Conservation (phyloP, 2,113 vertebrate species). For the Edolisoma coerulescens region DNA sequence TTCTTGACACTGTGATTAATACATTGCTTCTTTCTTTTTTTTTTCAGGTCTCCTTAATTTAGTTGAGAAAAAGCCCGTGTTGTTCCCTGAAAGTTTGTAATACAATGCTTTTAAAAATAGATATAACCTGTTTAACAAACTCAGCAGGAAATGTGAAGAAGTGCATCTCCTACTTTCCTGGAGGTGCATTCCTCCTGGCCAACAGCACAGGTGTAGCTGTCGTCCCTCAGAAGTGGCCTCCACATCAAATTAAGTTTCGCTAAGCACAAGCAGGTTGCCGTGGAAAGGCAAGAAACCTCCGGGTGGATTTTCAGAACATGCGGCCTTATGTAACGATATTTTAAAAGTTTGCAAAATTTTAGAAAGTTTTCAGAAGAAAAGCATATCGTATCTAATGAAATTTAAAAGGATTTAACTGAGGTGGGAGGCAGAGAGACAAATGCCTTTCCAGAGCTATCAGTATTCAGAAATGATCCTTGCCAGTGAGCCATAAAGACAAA, state of each 20-base stretch:
- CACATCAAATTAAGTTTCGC: constrained; percentile 39
- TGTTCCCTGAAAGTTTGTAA: constrained; percentile 19
- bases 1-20: constrained; percentile 36
- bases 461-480: not conserved
- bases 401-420: not conserved
- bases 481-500: not conserved
- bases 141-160: constrained; percentile 68
- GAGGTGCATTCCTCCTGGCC: constrained; percentile 62
- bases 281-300: not conserved
- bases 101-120: constrained; percentile 53
- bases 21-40: not conserved
- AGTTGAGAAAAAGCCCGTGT: constrained; percentile 25
- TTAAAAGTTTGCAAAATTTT: not conserved
- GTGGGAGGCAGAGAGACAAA: not conserved
- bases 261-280: not conserved
- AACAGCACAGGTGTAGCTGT: constrained; percentile 65
- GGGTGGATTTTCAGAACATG: not conserved
- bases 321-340: fast-evolving
- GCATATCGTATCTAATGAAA: not conserved
- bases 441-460: not conserved
- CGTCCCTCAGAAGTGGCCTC: constrained; percentile 22
- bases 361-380: not conserved
- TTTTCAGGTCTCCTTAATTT: not conserved
- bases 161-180: constrained; percentile 57
- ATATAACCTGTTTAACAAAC: constrained; percentile 75